Evolutionary conservation across 35 echinoderm and acorn worm genomes (phyloP).

Genomic region (Lytechinus variegatus): DNA sequence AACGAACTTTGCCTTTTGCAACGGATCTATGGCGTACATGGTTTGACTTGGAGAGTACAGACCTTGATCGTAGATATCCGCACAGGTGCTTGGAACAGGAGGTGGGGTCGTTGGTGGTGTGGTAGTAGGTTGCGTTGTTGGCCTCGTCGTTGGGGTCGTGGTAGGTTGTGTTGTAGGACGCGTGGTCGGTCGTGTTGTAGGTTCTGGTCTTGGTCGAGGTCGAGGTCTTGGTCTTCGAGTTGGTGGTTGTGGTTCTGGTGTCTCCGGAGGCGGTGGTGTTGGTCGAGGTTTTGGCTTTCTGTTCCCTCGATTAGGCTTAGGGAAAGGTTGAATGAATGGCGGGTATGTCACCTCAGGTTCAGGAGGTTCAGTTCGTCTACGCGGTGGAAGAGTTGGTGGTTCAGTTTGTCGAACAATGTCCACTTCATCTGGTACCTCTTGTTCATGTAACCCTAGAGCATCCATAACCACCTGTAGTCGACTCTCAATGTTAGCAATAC

Average conservation of each 20-base stretch:
- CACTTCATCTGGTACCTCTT: neutral
- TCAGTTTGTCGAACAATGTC: neutral
- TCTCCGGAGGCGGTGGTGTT: neutral
- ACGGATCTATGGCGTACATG: constrained; percentile 35
- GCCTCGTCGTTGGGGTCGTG: neutral
- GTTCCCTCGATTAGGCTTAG: neutral
- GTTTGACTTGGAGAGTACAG: neutral
- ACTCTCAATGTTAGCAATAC: neutral
- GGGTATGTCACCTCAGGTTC: neutral
- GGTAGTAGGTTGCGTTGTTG: constrained; percentile 19
- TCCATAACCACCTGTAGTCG: neutral
- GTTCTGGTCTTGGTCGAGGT: neutral
- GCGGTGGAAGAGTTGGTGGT: constrained; percentile 23
- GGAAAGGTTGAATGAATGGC: neutral
- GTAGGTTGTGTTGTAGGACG: constrained; percentile 20
- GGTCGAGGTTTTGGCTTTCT: neutral
- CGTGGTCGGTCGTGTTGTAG: neutral
- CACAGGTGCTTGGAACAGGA: neutral
- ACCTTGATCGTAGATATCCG: constrained; percentile 12
- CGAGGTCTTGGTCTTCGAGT: neutral
- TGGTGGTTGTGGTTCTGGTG: neutral
- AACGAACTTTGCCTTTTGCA: neutral
- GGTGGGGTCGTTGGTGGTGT: neutral
- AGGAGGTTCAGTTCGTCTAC: neutral
- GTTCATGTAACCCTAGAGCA: neutral